A percentile compares a stretch with the other conserved stretches of the same genome.
Evolutionary conservation across 2,113 vertebrate species (phyloP).

Genomic region (Cnemophilus loriae): DNA sequence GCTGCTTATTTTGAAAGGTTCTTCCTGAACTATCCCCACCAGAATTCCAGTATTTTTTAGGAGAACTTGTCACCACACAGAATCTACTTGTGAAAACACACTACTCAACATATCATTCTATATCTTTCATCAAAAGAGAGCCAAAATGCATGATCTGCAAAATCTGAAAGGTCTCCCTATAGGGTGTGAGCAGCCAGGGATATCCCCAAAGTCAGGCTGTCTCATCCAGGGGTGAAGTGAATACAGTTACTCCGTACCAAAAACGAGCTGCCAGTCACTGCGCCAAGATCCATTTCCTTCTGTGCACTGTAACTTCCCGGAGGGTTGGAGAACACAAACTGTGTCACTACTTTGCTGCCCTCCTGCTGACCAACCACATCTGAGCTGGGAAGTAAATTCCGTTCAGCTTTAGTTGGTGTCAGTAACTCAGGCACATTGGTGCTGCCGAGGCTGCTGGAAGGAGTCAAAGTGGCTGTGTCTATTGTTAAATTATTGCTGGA

Average conservation of each 20-base stretch:
- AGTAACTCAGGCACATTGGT: constrained; percentile 76
- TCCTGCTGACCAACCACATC: constrained; percentile 77
- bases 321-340: constrained; percentile 81
- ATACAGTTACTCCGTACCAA: constrained; percentile 76
- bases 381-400: constrained; percentile 71
- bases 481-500: constrained; percentile 73
- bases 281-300: constrained; percentile 79
- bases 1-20: background rate
- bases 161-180: background rate
- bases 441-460: constrained; percentile 63
- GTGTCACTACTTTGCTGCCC: constrained; percentile 77
- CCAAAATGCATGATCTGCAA: background rate
- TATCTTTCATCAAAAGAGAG: background rate
- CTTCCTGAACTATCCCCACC: background rate
- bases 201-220: background rate
- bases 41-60: background rate
- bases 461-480: constrained; percentile 67
- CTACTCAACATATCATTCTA: accelerated
- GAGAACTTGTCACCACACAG: background rate
- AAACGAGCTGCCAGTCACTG: constrained; percentile 78
- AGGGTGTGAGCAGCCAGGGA: background rate
- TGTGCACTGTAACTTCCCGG: constrained; percentile 76
- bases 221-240: background rate
- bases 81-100: background rate
- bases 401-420: constrained; percentile 76